These are phyloP conservation scores for Merops nubicus DNA, from an alignment of 2,113 vertebrate species.

Conservation along the genomic window DNA sequence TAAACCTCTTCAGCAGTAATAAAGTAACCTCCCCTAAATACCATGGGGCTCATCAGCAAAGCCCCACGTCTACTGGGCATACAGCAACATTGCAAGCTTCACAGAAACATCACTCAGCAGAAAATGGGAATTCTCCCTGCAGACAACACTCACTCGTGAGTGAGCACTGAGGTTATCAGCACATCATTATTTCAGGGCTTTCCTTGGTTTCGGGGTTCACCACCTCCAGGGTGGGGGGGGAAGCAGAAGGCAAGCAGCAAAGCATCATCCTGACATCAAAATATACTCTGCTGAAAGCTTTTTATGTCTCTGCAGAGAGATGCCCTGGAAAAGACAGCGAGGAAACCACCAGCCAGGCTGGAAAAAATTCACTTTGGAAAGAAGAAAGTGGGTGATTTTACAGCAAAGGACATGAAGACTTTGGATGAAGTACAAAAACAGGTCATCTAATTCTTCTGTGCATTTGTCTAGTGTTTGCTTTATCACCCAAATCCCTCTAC, in stretches of 20 bases:
- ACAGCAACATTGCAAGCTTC: not conserved
- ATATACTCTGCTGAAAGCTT: not conserved
- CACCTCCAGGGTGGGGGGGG: no score
- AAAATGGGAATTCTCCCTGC: not conserved
- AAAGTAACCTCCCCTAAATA: not conserved
- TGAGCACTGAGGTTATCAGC: not conserved
- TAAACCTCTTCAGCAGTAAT: not conserved
- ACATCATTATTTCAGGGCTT: not conserved
- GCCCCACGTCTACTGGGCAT: not conserved
- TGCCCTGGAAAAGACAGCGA: conserved; percentile 29
- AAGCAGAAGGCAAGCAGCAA: not conserved
- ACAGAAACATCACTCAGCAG: not conserved
- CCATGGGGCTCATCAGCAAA: not conserved
- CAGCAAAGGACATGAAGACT: conserved; percentile 74
- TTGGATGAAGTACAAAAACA: conserved; percentile 75
- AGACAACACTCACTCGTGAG: not conserved
- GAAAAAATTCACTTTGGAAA: conserved; percentile 78
- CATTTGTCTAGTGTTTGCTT: not conserved
- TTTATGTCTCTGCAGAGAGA: conserved; percentile 44
- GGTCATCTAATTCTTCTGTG: not conserved
- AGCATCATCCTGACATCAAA: not conserved
- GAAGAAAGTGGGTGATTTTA: conserved; percentile 56
- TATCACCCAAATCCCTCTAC: not conserved
- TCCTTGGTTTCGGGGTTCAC: not conserved
- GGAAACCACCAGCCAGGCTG: conserved; percentile 79